A percentile compares a stretch with the other conserved stretches of the same genome.
phyloP scores from a whole-genome alignment of 2,888 invertebrate species.

The Agelastica alni region DNA sequence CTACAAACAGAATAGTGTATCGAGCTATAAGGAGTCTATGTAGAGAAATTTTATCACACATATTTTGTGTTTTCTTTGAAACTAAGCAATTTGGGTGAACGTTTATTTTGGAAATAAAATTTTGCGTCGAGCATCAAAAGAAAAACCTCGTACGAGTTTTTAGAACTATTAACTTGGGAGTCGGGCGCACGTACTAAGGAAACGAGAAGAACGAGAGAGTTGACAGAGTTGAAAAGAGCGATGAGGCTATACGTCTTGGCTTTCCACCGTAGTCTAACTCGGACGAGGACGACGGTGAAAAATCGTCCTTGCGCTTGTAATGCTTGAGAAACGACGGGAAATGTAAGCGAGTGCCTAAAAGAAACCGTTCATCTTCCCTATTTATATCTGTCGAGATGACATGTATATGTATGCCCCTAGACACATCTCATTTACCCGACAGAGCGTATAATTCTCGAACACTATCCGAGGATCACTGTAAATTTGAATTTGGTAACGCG shows the following conservation, averaged over 20 bases:
- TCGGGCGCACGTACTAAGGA: too few species aligned
- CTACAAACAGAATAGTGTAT: too few species aligned
- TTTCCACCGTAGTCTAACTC: conserved; percentile 33
- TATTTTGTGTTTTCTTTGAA: too few species aligned
- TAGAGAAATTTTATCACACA: too few species aligned
- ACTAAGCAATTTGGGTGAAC: too few species aligned
- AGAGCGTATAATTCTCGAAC: conserved; percentile 60
- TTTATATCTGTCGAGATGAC: conserved; percentile 55
- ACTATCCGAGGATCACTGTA: conserved; percentile 57
- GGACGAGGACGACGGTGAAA: conserved; percentile 56
- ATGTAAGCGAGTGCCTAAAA: conserved; percentile 34
- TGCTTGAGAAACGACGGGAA: conserved; percentile 31
- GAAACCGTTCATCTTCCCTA: conserved; percentile 54
- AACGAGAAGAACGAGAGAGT: too few species aligned
- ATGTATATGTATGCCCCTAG: conserved; percentile 55
- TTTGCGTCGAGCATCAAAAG: too few species aligned
- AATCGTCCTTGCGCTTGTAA: conserved; percentile 52
- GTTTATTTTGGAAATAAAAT: too few species aligned
- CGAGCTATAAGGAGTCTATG: too few species aligned
- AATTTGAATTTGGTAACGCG: conserved; percentile 54
- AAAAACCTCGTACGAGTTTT: too few species aligned
- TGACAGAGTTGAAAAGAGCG: conserved; percentile 55
- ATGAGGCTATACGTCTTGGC: conserved; percentile 56
- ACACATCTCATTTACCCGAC: conserved; percentile 49
- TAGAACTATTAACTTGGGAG: too few species aligned